Percentiles rank a stretch among this genome's conserved stretches.
These are phyloP conservation scores for Caenorhabditis drosophilae DNA, from an alignment of 2,888 invertebrate genomes.

Conservation along the genomic window DNA sequence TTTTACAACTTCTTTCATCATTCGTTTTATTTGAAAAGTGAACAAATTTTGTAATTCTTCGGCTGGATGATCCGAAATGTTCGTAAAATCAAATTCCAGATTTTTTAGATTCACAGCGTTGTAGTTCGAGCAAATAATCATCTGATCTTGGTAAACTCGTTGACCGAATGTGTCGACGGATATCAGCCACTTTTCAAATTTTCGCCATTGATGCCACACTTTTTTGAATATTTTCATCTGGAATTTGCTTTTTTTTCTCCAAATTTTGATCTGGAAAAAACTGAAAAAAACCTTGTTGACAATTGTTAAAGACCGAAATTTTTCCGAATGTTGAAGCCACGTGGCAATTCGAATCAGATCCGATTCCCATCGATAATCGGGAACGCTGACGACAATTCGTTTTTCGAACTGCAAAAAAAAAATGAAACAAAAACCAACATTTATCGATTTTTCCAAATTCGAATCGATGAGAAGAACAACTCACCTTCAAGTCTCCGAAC, in stretches of 20 bases:
- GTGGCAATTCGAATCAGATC: constrained; percentile 32
- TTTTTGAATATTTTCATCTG: constrained; percentile 29
- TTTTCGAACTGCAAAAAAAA: constrained; percentile 14
- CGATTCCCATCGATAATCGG: constrained; percentile 30
- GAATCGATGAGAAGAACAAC: neutral
- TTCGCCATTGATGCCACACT: constrained; percentile 28
- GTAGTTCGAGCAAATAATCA: constrained; percentile 29
- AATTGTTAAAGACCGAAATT: constrained; percentile 27
- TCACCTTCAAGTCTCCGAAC: constrained; percentile 24
- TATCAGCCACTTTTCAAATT: constrained; percentile 33
- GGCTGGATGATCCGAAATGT: constrained; percentile 21
- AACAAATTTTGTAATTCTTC: constrained; percentile 29
- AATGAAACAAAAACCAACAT: neutral
- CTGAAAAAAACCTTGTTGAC: constrained; percentile 28
- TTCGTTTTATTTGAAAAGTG: constrained; percentile 14
- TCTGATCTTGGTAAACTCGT: constrained; percentile 24
- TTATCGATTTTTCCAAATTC: too few species aligned
- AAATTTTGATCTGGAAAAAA: too few species aligned
- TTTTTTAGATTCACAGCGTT: constrained; percentile 26
- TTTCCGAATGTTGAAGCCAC: constrained; percentile 35
- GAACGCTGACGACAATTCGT: constrained; percentile 18
- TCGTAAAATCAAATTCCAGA: constrained; percentile 24
- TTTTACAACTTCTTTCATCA: constrained; percentile 27
- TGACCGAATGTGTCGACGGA: constrained; percentile 32
- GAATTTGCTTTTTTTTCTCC: constrained; percentile 1